Conservation (phyloP, 2,797 vertebrate species). For the Labroides dimidiatus region DNA sequence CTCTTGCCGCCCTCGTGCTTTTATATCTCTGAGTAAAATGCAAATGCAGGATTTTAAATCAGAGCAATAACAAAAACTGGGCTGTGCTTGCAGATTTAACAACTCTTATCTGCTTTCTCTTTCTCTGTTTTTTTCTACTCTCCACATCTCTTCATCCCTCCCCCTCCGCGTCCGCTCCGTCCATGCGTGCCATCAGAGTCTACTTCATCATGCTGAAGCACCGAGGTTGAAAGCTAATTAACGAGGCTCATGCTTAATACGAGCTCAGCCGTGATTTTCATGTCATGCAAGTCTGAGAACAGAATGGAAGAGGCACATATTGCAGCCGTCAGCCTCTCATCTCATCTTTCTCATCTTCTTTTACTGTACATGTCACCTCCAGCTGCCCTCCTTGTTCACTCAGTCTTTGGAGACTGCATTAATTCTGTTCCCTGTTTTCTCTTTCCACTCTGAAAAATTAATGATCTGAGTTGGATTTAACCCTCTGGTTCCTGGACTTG, state of each 20-base stretch:
- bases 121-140: neutral
- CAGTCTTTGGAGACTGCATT: neutral
- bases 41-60: constrained; percentile 13
- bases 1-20: neutral
- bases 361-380: constrained; percentile 34
- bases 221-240: constrained; percentile 74
- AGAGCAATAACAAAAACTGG: neutral
- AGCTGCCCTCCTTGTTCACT: constrained; percentile 28
- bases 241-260: constrained; percentile 51
- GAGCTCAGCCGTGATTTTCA: constrained; percentile 46
- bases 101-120: constrained; percentile 1
- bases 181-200: constrained; percentile 48
- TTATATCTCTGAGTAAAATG: constrained; percentile 8
- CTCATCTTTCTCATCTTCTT: constrained; percentile 30
- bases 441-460: neutral
- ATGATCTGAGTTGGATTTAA: neutral
- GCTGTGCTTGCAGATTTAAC: constrained; percentile 15
- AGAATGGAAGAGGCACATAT: constrained; percentile 22
- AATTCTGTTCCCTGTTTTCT: neutral
- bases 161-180: constrained; percentile 12
- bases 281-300: constrained; percentile 36
- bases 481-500: neutral
- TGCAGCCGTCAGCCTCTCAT: constrained; percentile 36
- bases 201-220: constrained; percentile 58
- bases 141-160: neutral